Evolutionary conservation across 2,888 invertebrate genomes (phyloP).

Genomic region (Flabesymbios commensalis): DNA sequence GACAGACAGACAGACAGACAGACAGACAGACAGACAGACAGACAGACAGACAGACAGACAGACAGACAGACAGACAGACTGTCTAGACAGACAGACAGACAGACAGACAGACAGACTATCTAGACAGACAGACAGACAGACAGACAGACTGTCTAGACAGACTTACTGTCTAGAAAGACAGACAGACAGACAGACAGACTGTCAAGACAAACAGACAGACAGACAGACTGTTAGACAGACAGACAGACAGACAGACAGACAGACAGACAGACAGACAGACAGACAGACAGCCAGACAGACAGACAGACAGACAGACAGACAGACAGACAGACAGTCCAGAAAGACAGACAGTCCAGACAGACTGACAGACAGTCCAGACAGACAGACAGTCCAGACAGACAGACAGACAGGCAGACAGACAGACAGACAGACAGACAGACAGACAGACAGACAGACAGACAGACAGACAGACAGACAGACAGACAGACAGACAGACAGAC

Average conservation of each 20-base stretch:
- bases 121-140: constrained; percentile 9
- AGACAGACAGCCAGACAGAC: constrained; percentile 15
- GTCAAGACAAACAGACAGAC: too few relatives aligned
- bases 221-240: constrained; percentile 18
- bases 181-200: constrained; percentile 9
- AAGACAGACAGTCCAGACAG: constrained; percentile 13
- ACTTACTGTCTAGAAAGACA: too few relatives aligned
- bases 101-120: constrained; percentile 6
- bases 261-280: constrained; percentile 15
- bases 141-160: too few relatives aligned
- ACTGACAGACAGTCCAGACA: too few relatives aligned
- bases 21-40: constrained; percentile 6
- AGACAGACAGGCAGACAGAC: constrained; percentile 11
- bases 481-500: constrained; percentile 18
- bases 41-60: constrained; percentile 12
- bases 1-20: constrained; percentile 10
- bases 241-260: constrained; percentile 17
- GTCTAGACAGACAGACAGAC: constrained; percentile 13
- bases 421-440: constrained; percentile 17
- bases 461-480: constrained; percentile 19
- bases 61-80: constrained; percentile 10
- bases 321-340: constrained; percentile 10
- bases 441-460: constrained; percentile 21
- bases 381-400: too few relatives aligned
- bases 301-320: constrained; percentile 3